These are phyloP conservation scores for Podarcis lilfordi DNA, from an alignment of 2,797 vertebrate genomes.

Conservation along the genomic window DNA sequence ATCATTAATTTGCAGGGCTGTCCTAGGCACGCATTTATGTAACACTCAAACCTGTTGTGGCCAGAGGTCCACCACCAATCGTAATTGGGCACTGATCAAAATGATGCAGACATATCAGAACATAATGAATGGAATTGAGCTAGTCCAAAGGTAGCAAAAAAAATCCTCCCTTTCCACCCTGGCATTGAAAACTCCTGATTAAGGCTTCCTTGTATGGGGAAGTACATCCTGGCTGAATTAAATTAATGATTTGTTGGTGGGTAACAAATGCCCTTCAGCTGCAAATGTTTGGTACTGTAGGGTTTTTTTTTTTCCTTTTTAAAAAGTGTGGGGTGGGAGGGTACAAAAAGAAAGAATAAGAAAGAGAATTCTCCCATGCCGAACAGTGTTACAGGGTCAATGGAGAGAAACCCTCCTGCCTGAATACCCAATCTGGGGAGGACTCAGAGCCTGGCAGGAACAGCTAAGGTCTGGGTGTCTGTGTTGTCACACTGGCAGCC, in stretches of 20 bases:
- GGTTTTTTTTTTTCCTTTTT: neutral
- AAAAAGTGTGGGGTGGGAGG: slow-evolving; percentile 32
- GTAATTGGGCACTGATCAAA: neutral
- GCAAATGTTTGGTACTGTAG: slow-evolving; percentile 38
- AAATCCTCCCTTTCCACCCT: neutral
- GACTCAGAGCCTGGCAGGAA: slow-evolving; percentile 37
- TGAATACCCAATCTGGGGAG: slow-evolving; percentile 65
- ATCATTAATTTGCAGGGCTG: neutral
- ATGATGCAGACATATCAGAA: neutral
- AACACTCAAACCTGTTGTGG: neutral
- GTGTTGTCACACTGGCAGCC: slow-evolving; percentile 59
- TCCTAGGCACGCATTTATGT: neutral
- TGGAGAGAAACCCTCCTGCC: slow-evolving; percentile 49
- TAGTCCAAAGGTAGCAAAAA: neutral
- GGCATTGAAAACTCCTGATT: neutral
- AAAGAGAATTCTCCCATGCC: slow-evolving; percentile 65
- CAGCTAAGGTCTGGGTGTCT: slow-evolving; percentile 47
- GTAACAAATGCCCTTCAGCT: slow-evolving; percentile 9
- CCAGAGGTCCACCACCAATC: neutral
- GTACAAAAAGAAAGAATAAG: neutral
- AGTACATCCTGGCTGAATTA: neutral
- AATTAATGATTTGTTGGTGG: neutral
- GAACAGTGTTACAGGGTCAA: slow-evolving; percentile 50
- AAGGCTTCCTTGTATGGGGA: slow-evolving; percentile 9
- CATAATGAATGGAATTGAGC: neutral